Evolutionary conservation across 1,140 invertebrate species (phyloP).

Genomic region (Bombus soroeensis): DNA sequence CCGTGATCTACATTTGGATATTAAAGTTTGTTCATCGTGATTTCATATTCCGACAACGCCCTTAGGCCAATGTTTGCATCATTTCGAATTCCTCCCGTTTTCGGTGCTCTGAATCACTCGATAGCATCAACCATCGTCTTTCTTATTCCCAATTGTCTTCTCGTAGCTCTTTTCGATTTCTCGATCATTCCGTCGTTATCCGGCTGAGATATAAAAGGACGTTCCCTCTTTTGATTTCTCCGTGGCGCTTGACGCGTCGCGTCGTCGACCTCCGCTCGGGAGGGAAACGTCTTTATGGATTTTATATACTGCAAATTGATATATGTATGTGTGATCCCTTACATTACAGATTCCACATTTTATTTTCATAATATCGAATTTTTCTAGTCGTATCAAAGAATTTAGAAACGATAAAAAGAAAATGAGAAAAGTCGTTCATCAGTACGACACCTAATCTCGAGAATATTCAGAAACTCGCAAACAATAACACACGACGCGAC

Average conservation of each 20-base stretch:
- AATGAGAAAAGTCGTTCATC: neutral
- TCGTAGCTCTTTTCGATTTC: neutral
- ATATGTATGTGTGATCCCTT: too few relatives aligned
- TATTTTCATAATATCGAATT: too few relatives aligned
- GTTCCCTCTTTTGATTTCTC: slow-evolving; percentile 40
- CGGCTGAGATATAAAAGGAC: neutral
- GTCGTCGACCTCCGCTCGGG: neutral
- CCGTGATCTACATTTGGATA: slow-evolving; percentile 64
- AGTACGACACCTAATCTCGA: too few relatives aligned
- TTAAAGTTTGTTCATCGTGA: slow-evolving; percentile 69
- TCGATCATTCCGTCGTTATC: slow-evolving; percentile 47
- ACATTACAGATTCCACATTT: too few relatives aligned
- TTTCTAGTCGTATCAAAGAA: too few relatives aligned
- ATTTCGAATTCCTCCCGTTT: slow-evolving; percentile 55
- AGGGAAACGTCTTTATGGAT: neutral
- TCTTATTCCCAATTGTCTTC: slow-evolving; percentile 13
- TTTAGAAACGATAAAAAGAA: neutral
- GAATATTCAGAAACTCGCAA: neutral
- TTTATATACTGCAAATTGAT: neutral
- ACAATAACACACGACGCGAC: neutral
- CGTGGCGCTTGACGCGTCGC: slow-evolving; percentile 19
- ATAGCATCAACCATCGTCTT: slow-evolving; percentile 8
- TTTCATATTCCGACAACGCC: slow-evolving; percentile 65
- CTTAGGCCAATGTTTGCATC: slow-evolving; percentile 66
- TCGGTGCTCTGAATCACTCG: slow-evolving; percentile 16